phyloP scores from a whole-genome alignment of 2,888 invertebrate species.

The Orthosia gracilis region DNA sequence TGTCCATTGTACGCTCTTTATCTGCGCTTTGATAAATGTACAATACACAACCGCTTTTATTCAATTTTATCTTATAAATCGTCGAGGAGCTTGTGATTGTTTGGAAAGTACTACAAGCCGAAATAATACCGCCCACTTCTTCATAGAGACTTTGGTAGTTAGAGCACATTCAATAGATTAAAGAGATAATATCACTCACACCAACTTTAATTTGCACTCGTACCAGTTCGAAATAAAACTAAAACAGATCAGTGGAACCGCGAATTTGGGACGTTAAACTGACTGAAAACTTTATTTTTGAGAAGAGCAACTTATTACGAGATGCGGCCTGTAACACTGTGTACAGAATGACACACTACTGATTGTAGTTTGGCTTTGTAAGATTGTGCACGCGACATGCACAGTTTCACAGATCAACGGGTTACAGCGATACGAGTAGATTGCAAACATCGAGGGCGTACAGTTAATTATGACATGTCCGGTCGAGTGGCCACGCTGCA shows the following conservation, averaged over 20 bases:
- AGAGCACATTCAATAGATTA: neutral
- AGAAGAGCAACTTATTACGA: neutral
- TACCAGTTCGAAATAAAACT: slow-evolving; percentile 4
- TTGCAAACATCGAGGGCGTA: slow-evolving; percentile 10
- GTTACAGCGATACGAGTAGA: neutral
- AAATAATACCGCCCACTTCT: neutral
- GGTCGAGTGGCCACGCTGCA: neutral
- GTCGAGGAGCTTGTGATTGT: neutral
- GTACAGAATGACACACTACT: neutral
- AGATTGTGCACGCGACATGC: neutral
- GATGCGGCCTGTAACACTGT: neutral
- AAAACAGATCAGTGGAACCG: neutral
- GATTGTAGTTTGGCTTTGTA: no score
- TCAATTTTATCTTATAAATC: slow-evolving; percentile 2
- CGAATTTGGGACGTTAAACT: slow-evolving; percentile 17
- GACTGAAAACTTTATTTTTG: slow-evolving; percentile 14
- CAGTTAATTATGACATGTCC: slow-evolving; percentile 35
- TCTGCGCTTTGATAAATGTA: slow-evolving; percentile 8
- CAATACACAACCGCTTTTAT: neutral
- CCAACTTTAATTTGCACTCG: neutral
- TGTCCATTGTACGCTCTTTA: slow-evolving; percentile 10
- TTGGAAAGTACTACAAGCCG: neutral
- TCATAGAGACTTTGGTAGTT: neutral
- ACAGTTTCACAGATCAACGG: neutral
- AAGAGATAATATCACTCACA: neutral